Conservation (phyloP, 2,888 invertebrate species). For the Caradrina kadenii region DNA sequence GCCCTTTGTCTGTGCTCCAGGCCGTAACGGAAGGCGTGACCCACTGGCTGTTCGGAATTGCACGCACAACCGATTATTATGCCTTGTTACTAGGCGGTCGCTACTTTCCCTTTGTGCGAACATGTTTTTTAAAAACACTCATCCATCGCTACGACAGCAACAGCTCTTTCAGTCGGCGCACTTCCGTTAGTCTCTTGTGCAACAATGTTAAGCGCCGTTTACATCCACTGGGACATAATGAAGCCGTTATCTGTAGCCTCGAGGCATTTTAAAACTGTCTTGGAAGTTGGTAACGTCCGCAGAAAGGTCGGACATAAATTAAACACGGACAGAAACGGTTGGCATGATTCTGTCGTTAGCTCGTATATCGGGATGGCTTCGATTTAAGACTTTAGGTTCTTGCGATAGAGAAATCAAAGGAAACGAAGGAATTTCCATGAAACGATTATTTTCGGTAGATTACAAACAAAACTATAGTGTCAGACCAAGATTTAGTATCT, state of each 20-base stretch:
- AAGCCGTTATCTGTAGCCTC: constrained; percentile 59
- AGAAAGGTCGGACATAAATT: constrained; percentile 55
- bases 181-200: constrained; percentile 61
- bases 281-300: constrained; percentile 40
- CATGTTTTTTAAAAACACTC: constrained; percentile 63
- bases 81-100: constrained; percentile 55
- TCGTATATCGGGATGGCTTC: constrained; percentile 13
- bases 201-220: constrained; percentile 49
- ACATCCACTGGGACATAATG: constrained; percentile 43
- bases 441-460: constrained; percentile 10
- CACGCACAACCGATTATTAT: constrained; percentile 66
- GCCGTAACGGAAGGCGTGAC: constrained; percentile 70
- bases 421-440: constrained; percentile 1
- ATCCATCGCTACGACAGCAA: constrained; percentile 54
- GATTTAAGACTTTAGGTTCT: constrained; percentile 1
- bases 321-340: constrained; percentile 27
- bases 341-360: constrained; percentile 13
- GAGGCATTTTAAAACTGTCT: constrained; percentile 55
- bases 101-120: constrained; percentile 64
- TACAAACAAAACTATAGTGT: constrained; percentile 6
- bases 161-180: constrained; percentile 53
- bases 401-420: constrained; percentile 4
- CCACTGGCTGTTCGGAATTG: constrained; percentile 65
- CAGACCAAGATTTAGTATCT: constrained; percentile 1
- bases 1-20: constrained; percentile 63